phyloP scores from a whole-genome alignment of 1,140 invertebrate species.

The Lordiphosa mommai region DNA sequence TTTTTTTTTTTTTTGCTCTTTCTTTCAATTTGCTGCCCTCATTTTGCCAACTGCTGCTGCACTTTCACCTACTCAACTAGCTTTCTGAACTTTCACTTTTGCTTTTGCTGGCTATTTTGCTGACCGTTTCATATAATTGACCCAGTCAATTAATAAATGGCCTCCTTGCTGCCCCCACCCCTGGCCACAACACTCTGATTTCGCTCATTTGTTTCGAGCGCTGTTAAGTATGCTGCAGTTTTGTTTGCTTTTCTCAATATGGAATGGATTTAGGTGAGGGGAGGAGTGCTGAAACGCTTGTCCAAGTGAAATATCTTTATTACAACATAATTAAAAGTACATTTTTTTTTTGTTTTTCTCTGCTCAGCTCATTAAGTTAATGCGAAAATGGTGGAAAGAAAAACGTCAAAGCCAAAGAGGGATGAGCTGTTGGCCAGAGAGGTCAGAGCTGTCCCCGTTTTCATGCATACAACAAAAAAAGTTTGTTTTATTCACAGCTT shows the following conservation, averaged over 20 bases:
- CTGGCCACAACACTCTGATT: slow-evolving; percentile 19
- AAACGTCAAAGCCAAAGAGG: slow-evolving; percentile 2
- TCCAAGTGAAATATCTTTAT: slow-evolving; percentile 6
- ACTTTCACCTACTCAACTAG: background rate
- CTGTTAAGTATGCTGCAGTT: slow-evolving; percentile 47
- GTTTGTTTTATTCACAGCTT: background rate
- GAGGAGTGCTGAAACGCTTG: background rate
- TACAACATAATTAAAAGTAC: slow-evolving; percentile 7
- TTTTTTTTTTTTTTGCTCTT: background rate
- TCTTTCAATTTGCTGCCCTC: background rate
- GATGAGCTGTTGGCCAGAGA: background rate
- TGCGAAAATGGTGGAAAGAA: slow-evolving; percentile 1
- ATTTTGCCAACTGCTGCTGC: slow-evolving; percentile 4
- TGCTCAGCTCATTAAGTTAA: slow-evolving; percentile 4
- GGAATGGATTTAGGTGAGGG: too few relatives aligned
- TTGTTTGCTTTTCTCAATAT: slow-evolving; percentile 6
- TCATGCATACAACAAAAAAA: background rate
- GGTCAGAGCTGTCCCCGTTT: background rate
- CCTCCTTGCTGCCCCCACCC: slow-evolving; percentile 25
- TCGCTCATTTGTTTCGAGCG: slow-evolving; percentile 21
- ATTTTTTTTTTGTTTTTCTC: slow-evolving; percentile 4
- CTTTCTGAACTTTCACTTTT: slow-evolving; percentile 14
- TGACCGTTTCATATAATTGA: slow-evolving; percentile 32
- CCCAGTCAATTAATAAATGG: slow-evolving; percentile 52
- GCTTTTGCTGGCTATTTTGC: slow-evolving; percentile 10